These are phyloP conservation scores for Sterrhoptilus dennistouni DNA, from an alignment of 2,113 vertebrate species.

Conservation along the genomic window DNA sequence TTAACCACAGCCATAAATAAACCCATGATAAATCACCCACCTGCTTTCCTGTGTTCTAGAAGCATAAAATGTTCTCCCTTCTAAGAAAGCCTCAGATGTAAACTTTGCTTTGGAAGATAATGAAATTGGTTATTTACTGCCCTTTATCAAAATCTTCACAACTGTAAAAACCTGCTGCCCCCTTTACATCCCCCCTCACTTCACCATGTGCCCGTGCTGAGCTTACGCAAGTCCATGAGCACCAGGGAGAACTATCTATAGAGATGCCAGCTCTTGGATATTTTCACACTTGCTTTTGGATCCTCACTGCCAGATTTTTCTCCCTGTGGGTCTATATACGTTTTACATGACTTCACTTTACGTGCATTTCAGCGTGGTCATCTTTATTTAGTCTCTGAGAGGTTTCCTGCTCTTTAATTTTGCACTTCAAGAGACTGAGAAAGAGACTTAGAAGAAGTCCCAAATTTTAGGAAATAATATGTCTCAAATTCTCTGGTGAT, in stretches of 20 bases:
- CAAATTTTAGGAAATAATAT: background rate
- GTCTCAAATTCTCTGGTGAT: background rate
- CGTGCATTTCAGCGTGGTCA: background rate
- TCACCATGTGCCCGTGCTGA: background rate
- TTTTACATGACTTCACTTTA: background rate
- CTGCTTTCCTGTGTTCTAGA: background rate
- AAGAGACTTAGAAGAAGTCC: background rate
- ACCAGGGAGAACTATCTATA: background rate
- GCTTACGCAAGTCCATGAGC: background rate
- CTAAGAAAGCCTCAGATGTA: background rate
- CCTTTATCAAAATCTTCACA: background rate
- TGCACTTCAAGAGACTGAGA: background rate
- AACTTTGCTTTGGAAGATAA: background rate
- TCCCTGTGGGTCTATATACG: background rate
- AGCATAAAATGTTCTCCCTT: background rate
- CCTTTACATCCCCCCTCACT: background rate
- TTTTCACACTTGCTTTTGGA: background rate
- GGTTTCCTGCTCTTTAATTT: background rate
- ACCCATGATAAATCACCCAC: slow-evolving; percentile 30
- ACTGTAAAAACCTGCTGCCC: background rate
- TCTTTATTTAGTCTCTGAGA: background rate
- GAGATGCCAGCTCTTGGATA: background rate
- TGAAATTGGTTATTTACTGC: background rate
- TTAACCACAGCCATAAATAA: slow-evolving; percentile 41
- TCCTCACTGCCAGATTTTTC: background rate